A percentile compares a stretch with the other conserved stretches of the same genome.
phyloP scores from a whole-genome alignment of 30 jellyfish, hydroid and myxozoan species.

The Cassiopea xamachana region DNA sequence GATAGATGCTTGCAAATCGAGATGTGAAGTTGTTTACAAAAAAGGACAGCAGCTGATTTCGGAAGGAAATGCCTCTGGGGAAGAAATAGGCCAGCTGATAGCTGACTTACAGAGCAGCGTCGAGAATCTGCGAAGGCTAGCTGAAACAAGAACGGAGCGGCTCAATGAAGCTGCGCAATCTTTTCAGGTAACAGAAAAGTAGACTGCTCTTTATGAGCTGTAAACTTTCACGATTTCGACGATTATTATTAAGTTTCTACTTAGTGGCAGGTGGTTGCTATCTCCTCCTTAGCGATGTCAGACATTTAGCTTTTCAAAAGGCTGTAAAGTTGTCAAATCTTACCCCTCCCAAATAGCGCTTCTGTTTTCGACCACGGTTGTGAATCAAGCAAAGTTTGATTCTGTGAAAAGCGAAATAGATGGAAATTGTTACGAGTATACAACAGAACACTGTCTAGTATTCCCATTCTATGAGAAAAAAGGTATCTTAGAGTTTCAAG shows the following conservation, averaged over 20 bases:
- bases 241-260: background rate
- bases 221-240: background rate
- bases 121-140: slow-evolving; percentile 39
- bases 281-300: no score
- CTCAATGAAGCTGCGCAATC: slow-evolving; percentile 77
- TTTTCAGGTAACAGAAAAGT: slow-evolving; percentile 53
- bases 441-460: no score
- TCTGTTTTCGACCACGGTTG: no score
- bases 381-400: no score
- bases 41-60: slow-evolving; percentile 29
- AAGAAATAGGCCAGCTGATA: slow-evolving; percentile 21
- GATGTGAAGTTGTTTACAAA: slow-evolving; percentile 52
- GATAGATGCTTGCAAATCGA: slow-evolving; percentile 61
- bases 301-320: no score
- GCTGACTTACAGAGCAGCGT: slow-evolving; percentile 37
- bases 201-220: background rate
- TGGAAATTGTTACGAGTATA: no score
- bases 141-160: slow-evolving; percentile 62
- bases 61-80: slow-evolving; percentile 31
- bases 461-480: no score
- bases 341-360: no score
- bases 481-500: no score
- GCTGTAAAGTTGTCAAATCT: no score
- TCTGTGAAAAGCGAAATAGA: no score
- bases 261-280: no score